Conservation (phyloP, 2,797 vertebrate species). For the Prionace glauca region DNA sequence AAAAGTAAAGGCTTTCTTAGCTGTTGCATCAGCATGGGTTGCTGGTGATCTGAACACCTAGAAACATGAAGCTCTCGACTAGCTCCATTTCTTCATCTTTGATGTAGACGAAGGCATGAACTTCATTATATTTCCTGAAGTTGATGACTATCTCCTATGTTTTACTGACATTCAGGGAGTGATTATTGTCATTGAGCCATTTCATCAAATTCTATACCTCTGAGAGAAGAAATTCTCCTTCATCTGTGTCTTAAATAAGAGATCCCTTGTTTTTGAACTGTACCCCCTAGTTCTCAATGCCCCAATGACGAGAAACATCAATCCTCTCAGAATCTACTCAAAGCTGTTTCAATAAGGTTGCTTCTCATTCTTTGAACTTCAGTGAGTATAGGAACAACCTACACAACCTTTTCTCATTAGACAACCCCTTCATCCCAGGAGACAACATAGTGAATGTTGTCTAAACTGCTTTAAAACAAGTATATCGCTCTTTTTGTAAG, state of each 20-base stretch:
- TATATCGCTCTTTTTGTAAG: not conserved
- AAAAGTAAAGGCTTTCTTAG: too few relatives aligned
- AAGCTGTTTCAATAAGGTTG: not conserved
- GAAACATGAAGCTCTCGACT: too few relatives aligned
- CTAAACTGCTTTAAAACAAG: not conserved
- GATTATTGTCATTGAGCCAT: too few relatives aligned
- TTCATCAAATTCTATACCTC: too few relatives aligned
- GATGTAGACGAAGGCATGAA: too few relatives aligned
- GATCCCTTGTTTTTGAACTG: not conserved
- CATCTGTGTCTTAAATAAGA: not conserved
- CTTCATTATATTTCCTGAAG: too few relatives aligned
- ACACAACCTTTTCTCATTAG: not conserved
- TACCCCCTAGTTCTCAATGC: not conserved
- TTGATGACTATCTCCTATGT: too few relatives aligned
- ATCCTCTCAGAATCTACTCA: not conserved
- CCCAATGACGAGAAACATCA: not conserved
- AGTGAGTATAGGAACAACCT: not conserved
- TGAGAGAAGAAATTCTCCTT: not conserved
- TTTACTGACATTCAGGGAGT: too few relatives aligned
- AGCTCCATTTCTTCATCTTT: too few relatives aligned
- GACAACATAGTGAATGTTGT: not conserved
- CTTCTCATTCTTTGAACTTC: not conserved
- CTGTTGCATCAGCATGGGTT: too few relatives aligned
- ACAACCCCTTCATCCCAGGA: not conserved
- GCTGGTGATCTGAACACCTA: too few relatives aligned